Evolutionary conservation across 2,113 vertebrate genomes (phyloP).

Genomic region (Actinemys pallida): DNA sequence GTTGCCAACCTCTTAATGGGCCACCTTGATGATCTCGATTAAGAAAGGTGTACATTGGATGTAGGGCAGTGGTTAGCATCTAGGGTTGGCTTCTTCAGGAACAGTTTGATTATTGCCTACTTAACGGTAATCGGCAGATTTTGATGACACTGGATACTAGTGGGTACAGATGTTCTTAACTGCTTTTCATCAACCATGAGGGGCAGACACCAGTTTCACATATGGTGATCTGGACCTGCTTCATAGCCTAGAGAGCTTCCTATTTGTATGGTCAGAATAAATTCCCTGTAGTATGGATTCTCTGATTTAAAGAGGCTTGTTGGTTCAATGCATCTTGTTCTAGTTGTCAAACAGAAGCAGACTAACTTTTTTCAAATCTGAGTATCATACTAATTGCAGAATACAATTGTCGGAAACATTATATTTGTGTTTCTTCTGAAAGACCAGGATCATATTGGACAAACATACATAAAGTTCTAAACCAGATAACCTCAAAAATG

Average conservation of each 20-base stretch:
- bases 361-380: background rate
- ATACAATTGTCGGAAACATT: background rate
- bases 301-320: background rate
- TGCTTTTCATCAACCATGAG: background rate
- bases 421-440: background rate
- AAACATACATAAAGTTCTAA: background rate
- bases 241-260: background rate
- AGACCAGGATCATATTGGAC: background rate
- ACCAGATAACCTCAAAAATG: background rate
- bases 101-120: background rate
- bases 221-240: background rate
- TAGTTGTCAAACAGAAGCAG: background rate
- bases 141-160: background rate
- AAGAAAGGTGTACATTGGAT: background rate
- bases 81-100: background rate
- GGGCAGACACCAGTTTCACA: background rate
- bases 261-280: background rate
- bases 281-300: background rate
- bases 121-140: background rate
- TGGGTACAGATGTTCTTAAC: background rate
- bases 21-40: background rate
- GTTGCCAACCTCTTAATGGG: background rate
- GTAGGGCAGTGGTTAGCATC: background rate
- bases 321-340: background rate
- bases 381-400: background rate